A percentile compares a stretch with the other conserved stretches of the same genome.
Evolutionary conservation across 2,888 invertebrate genomes (phyloP).

Genomic region (Homarus gammarus): DNA sequence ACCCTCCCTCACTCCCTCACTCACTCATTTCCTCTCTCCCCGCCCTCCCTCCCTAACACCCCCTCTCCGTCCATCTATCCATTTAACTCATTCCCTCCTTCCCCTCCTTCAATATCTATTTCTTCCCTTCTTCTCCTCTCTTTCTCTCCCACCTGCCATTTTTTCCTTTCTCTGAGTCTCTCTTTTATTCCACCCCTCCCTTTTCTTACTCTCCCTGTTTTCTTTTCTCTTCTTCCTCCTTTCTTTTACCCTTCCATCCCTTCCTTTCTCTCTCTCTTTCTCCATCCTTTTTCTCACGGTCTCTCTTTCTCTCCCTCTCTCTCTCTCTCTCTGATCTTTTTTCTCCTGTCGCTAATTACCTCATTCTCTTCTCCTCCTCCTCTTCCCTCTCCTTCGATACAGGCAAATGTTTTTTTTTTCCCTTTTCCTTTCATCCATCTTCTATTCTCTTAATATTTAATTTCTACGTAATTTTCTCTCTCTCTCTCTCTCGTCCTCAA

Average conservation of each 20-base stretch:
- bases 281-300: background rate
- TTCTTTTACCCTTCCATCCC: background rate
- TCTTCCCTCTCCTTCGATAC: too few species aligned
- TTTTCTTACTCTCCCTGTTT: background rate
- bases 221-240: background rate
- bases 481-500: background rate
- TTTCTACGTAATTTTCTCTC: background rate
- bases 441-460: too few species aligned
- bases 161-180: background rate
- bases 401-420: too few species aligned
- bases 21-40: background rate
- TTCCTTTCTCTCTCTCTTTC: background rate
- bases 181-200: background rate
- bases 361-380: too few species aligned
- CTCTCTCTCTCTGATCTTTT: background rate
- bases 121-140: background rate
- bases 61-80: too few species aligned
- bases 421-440: too few species aligned
- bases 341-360: background rate
- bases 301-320: slow-evolving; percentile 3
- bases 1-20: background rate
- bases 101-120: background rate
- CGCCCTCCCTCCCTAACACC: too few species aligned
- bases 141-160: background rate
- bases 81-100: background rate